These are phyloP conservation scores for Mormyrops attenuatus DNA, from an alignment of 2,797 vertebrate species.

Conservation along the genomic window DNA sequence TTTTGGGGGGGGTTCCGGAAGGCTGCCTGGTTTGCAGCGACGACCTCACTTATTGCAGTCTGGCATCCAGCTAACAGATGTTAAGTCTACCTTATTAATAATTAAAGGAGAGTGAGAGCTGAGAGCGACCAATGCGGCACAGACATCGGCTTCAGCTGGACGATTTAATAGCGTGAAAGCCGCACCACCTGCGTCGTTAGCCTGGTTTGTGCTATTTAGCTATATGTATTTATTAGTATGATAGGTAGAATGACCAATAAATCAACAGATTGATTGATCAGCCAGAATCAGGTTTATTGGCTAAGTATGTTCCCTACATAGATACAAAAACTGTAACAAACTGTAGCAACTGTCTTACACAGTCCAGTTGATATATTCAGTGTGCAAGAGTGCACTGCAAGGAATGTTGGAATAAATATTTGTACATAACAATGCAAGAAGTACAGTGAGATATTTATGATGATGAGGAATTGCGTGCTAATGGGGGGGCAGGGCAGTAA, in stretches of 20 bases:
- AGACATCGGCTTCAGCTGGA: constrained; percentile 11
- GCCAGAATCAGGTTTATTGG: not conserved
- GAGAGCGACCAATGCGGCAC: constrained; percentile 2
- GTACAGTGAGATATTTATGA: not conserved
- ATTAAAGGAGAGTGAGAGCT: constrained; percentile 20
- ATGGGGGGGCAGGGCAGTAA: not conserved
- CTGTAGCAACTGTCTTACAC: not conserved
- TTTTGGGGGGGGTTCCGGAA: not conserved
- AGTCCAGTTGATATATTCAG: not conserved
- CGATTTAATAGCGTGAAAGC: not conserved
- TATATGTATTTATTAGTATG: not conserved
- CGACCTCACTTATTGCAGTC: constrained; percentile 15
- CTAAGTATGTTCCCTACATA: not conserved
- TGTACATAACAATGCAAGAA: not conserved
- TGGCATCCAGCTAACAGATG: constrained; percentile 24
- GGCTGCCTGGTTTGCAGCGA: not conserved
- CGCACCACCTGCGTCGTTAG: not conserved
- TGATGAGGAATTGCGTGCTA: not conserved
- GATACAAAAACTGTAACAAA: not conserved
- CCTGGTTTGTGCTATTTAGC: not conserved
- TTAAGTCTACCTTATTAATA: constrained; percentile 15
- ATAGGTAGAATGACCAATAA: not conserved
- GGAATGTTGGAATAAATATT: not conserved
- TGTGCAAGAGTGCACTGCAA: not conserved
- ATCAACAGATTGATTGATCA: not conserved